Evolutionary conservation across 1,140 invertebrate species (phyloP).

Genomic region (Drusus annulatus): DNA sequence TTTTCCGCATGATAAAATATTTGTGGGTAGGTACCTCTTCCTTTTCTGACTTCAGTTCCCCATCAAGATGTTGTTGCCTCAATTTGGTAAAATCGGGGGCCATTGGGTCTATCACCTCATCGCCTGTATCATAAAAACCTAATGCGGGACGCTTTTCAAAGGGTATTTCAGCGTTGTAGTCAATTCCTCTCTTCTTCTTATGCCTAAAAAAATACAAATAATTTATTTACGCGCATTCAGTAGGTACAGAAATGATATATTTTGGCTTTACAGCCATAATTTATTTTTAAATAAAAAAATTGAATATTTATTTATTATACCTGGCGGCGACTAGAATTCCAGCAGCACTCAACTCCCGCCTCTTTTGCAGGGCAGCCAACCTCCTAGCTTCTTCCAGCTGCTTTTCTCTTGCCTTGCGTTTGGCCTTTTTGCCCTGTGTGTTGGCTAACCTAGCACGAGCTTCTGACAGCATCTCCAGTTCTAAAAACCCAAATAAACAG

Average conservation of each 20-base stretch:
- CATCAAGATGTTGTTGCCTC: constrained; percentile 94
- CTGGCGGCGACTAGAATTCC: constrained; percentile 88
- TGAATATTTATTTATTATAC: constrained; percentile 56
- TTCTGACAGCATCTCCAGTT: constrained; percentile 99
- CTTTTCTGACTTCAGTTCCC: constrained; percentile 89
- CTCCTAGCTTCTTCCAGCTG: constrained; percentile 98
- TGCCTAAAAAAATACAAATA: constrained; percentile 72
- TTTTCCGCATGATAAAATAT: too few species aligned
- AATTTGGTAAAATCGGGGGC: constrained; percentile 92
- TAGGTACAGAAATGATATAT: too few species aligned
- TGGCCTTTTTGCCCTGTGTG: constrained; percentile 99
- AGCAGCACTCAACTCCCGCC: constrained; percentile 95
- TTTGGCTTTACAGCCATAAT: too few species aligned
- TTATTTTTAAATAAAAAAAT: too few species aligned
- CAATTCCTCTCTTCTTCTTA: constrained; percentile 90
- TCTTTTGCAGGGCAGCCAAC: constrained; percentile 96
- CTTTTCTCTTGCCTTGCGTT: constrained; percentile 98
- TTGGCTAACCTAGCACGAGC: constrained; percentile 98
- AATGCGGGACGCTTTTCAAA: constrained; percentile 94
- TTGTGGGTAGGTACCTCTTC: constrained; percentile 78
- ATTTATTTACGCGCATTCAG: neutral
- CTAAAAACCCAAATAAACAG: constrained; percentile 73
- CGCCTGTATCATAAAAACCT: constrained; percentile 95
- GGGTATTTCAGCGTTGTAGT: constrained; percentile 98
- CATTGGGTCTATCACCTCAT: constrained; percentile 90